These are phyloP conservation scores for Lethrus apterus DNA, from an alignment of 1,140 invertebrate genomes.

Conservation along the genomic window DNA sequence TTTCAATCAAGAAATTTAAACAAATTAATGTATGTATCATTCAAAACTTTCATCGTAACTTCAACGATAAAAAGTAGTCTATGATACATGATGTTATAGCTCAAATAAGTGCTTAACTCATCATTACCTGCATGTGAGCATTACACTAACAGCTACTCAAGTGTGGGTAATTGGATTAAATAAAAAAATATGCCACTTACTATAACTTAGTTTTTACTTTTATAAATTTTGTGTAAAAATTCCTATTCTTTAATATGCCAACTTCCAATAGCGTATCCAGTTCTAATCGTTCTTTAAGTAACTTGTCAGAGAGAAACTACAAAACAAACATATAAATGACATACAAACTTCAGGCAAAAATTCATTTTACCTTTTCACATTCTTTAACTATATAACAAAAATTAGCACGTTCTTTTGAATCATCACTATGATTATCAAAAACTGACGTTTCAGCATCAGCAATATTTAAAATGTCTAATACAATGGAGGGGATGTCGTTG, in stretches of 20 bases:
- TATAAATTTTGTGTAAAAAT: slow-evolving; percentile 93
- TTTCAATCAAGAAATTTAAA: background rate
- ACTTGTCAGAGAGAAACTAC: slow-evolving; percentile 70
- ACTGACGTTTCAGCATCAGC: slow-evolving; percentile 68
- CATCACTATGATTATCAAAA: slow-evolving; percentile 47
- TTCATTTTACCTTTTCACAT: slow-evolving; percentile 55
- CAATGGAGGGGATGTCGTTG: slow-evolving; percentile 64
- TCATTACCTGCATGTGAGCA: too few relatives aligned
- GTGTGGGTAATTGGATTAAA: background rate
- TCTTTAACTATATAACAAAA: slow-evolving; percentile 73
- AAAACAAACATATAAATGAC: slow-evolving; percentile 24
- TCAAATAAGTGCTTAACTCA: background rate
- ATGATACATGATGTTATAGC: slow-evolving; percentile 14
- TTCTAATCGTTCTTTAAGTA: slow-evolving; percentile 88
- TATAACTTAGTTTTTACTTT: slow-evolving; percentile 97
- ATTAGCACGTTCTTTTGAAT: slow-evolving; percentile 59
- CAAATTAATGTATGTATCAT: slow-evolving; percentile 7
- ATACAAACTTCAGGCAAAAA: background rate
- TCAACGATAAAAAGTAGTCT: slow-evolving; percentile 23
- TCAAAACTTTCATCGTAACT: slow-evolving; percentile 17
- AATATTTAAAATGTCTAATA: slow-evolving; percentile 71
- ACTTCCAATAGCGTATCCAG: slow-evolving; percentile 88
- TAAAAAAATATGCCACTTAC: slow-evolving; percentile 65
- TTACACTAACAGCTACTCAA: too few relatives aligned
- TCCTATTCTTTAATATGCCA: slow-evolving; percentile 84